These are phyloP conservation scores for Paragorgia papillata DNA, from an alignment of 92 coral and sea anemone species.

Conservation along the genomic window DNA sequence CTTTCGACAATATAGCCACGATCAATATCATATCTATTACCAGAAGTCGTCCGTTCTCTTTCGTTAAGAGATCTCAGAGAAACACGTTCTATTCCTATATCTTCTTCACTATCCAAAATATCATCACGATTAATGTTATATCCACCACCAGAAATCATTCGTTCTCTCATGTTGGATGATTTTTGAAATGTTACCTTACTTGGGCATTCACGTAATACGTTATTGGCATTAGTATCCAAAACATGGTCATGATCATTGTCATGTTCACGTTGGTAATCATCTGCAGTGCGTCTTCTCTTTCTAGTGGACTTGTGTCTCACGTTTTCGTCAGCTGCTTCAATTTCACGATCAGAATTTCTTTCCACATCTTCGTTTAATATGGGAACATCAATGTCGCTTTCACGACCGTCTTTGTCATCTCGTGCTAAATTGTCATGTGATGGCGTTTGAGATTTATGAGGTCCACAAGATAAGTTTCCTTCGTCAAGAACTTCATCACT, in stretches of 20 bases:
- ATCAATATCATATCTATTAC: neutral
- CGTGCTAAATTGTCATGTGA: too few relatives aligned
- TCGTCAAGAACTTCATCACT: too few relatives aligned
- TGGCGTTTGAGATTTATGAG: too few relatives aligned
- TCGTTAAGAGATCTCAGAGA: too few relatives aligned
- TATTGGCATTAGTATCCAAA: too few relatives aligned
- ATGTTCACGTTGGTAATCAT: neutral
- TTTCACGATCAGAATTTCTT: neutral
- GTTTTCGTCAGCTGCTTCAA: neutral
- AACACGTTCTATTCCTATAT: too few relatives aligned
- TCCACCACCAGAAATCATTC: conserved; percentile 1
- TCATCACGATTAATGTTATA: neutral
- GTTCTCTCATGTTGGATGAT: neutral
- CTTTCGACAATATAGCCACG: neutral
- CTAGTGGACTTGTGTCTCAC: neutral
- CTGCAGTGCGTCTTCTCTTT: neutral
- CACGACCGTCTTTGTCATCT: too few relatives aligned
- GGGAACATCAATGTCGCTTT: neutral
- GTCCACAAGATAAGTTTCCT: too few relatives aligned
- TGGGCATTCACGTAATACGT: neutral
- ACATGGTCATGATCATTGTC: too few relatives aligned
- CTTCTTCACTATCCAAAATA: neutral
- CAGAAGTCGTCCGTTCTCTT: too few relatives aligned
- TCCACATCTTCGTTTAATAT: neutral
- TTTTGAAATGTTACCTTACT: conserved; percentile 6